Percentiles rank a stretch among this genome's conserved stretches.
Conservation (phyloP, 2,797 vertebrate species). For the Xyrichtys novacula region DNA sequence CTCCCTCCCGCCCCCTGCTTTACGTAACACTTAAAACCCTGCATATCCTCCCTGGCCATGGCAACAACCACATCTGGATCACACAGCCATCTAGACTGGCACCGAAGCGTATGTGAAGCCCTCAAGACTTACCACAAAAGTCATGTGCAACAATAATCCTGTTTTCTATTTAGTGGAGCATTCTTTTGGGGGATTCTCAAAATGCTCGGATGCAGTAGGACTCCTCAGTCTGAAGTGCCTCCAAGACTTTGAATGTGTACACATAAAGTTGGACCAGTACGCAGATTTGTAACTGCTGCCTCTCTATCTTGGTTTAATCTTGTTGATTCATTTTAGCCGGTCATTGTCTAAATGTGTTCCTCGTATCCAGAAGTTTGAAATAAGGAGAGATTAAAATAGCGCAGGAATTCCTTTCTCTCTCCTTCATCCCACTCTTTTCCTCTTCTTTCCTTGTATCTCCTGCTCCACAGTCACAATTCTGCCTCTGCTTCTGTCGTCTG, state of each 20-base stretch:
- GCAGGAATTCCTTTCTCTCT: conserved; percentile 52
- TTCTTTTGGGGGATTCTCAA: conserved; percentile 49
- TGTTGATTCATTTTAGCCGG: conserved; percentile 12
- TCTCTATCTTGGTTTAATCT: conserved; percentile 14
- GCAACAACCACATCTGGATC: conserved; percentile 85
- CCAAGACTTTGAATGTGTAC: conserved; percentile 46
- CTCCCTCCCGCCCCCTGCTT: conserved; percentile 79
- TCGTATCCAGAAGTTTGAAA: conserved; percentile 54
- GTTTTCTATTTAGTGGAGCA: conserved; percentile 42
- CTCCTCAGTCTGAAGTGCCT: conserved; percentile 45
- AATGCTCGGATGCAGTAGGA: conserved; percentile 52
- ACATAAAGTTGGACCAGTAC: conserved; percentile 51
- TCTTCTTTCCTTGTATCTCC: conserved; percentile 54
- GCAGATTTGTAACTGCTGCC: conserved; percentile 23
- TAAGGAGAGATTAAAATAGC: conserved; percentile 39
- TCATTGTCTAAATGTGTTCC: conserved; percentile 26
- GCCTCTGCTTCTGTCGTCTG: conserved; percentile 47
- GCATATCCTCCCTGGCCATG: conserved; percentile 84
- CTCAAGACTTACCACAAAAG: conserved; percentile 65
- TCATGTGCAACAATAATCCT: conserved; percentile 61
- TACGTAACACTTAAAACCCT: conserved; percentile 85
- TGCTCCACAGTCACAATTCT: conserved; percentile 53
- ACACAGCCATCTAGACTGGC: conserved; percentile 69
- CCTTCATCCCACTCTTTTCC: conserved; percentile 58
- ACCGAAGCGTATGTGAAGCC: conserved; percentile 64